Conservation (phyloP, 2,888 invertebrate genomes). For the Macrosoma leucophasiata region DNA sequence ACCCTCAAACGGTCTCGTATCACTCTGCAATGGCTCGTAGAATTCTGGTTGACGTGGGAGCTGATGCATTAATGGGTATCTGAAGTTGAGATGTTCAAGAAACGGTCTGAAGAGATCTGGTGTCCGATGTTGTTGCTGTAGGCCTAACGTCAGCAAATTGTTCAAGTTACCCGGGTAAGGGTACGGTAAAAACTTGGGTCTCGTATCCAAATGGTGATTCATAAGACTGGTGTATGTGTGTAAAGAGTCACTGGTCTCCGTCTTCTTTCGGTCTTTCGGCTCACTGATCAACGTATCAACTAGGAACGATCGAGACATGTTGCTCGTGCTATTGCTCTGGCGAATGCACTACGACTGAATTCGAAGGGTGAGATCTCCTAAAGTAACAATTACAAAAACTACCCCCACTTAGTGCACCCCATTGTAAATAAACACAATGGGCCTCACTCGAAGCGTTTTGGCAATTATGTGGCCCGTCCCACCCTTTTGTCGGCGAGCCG, state of each 20-base stretch:
- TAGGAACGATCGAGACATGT: conserved; percentile 88
- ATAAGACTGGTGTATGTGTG: conserved; percentile 55
- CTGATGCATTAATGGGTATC: conserved; percentile 60
- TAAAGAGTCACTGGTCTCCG: conserved; percentile 54
- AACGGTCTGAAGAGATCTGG: conserved; percentile 69
- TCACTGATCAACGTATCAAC: conserved; percentile 87
- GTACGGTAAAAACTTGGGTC: conserved; percentile 76
- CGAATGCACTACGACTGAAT: conserved; percentile 51
- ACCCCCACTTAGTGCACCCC: conserved; percentile 72
- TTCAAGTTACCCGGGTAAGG: conserved; percentile 78
- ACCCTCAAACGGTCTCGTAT: conserved; percentile 42
- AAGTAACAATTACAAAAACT: conserved; percentile 74
- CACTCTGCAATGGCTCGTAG: conserved; percentile 41
- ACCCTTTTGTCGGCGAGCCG: conserved; percentile 71
- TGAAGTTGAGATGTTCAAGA: conserved; percentile 60
- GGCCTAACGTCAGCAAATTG: conserved; percentile 78
- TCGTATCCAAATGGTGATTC: conserved; percentile 47
- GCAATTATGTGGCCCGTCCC: conserved; percentile 74
- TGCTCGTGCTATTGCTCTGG: conserved; percentile 24
- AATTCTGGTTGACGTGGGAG: conserved; percentile 54
- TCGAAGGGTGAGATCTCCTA: conserved; percentile 44
- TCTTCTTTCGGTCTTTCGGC: conserved; percentile 65
- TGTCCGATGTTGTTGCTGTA: conserved; percentile 75
- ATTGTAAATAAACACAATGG: conserved; percentile 72
- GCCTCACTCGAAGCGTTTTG: conserved; percentile 72